Evolutionary conservation across 2,888 invertebrate species (phyloP).

Genomic region (Dusona sp.): DNA sequence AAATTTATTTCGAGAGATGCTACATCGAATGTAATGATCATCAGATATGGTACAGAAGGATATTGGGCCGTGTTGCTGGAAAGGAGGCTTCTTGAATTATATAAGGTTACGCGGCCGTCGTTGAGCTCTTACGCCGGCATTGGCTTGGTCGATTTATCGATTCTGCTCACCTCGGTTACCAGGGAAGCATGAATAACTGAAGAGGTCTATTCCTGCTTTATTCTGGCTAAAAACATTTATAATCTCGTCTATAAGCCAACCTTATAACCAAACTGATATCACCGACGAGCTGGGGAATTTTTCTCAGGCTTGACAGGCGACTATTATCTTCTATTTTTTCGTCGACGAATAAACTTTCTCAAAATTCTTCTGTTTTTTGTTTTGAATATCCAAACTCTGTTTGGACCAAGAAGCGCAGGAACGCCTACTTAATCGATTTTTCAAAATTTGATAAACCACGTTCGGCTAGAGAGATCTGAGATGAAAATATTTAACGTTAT

Average conservation of each 20-base stretch:
- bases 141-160: constrained; percentile 81
- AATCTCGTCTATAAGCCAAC: constrained; percentile 36
- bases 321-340: background rate
- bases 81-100: constrained; percentile 30
- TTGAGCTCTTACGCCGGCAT: constrained; percentile 49
- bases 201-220: constrained; percentile 77
- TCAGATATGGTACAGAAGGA: background rate
- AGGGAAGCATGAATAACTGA: constrained; percentile 81
- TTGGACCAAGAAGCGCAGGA: background rate
- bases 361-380: background rate
- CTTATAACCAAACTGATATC: constrained; percentile 12
- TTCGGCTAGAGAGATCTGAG: background rate
- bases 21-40: constrained; percentile 17
- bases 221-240: constrained; percentile 67
- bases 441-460: background rate
- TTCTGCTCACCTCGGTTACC: constrained; percentile 77
- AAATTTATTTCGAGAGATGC: constrained; percentile 4
- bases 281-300: background rate
- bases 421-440: background rate
- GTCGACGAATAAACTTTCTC: background rate
- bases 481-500: background rate
- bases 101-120: constrained; percentile 75
- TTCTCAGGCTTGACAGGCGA: constrained; percentile 15
- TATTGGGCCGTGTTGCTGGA: background rate
- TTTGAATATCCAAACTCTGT: background rate